Evolutionary conservation across 2,113 vertebrate species (phyloP), one percentile per base, ranked within the genome.

Genomic region (Gnathonemus longibarbis): DNA sequence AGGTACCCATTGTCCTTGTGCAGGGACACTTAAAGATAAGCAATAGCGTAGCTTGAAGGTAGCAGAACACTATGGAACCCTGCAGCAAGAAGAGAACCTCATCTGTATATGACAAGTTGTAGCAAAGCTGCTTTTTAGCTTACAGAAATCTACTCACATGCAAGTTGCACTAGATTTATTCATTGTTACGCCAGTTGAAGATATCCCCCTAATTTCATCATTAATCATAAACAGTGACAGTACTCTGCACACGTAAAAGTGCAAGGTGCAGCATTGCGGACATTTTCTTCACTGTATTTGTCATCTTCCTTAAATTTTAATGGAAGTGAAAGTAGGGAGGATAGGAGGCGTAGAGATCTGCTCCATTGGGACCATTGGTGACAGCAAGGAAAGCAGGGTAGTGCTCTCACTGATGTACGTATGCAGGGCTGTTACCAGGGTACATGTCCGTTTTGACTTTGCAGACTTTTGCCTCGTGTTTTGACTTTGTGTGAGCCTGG

Each of bases 21-120:
- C 74, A 39, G 74, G 35, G 35, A 42, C 13, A 80, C 74, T 39
- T 80, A 80, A 80, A 80, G 42, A 35, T 80, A 77, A 42, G 86
- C 50, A 95, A 19, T 80, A 39, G 17, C 15, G 0, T 80, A 39
- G 74, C 74, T 19, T 80, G 15, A 80, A 42, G 74, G 15, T 39
- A 19, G 35, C 74, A 42, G 6, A 80, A 42, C 74, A 80, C 17
- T 42, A 35, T 66, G 10, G n/a, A 70, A 70, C 62, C 3, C 62
- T 31, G 62, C 10, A 70, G n/a, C 62, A 31, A 31, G n/a, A 31
- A 80, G 15, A 39, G 70, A 39, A 42, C 31, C 74, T 80, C 74
- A 80, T 42, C 35, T 19, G 35, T 42, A 42, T 42, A 42, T 42
- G 70, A 10, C 70, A 39, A 42, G 74, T 7, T 80, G 15, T 39